Base-by-base conservation (phyloP, 2,797 vertebrate genomes). In the Capromys pilorides region DNA sequence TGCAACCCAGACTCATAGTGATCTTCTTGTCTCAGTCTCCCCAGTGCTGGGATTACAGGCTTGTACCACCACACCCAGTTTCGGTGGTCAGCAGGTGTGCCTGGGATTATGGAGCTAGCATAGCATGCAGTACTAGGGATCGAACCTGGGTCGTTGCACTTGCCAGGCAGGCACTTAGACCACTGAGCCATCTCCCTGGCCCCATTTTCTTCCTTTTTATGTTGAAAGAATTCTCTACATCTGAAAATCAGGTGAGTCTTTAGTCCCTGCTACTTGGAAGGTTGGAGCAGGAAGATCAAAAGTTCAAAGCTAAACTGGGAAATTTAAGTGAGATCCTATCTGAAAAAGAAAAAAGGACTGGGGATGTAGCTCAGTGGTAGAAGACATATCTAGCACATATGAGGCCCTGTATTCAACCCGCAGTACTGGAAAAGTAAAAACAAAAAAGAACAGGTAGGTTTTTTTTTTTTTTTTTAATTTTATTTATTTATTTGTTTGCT, bases 181-280 rank as follows among this genome's bases (percentile, higher is more conserved):
- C 54, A 57, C 54, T 57, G 54, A 57, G 54, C 54, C 18, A 57
- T 57, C 54, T 18, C 18, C 54, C 14, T 57, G 54, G 54, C 54
- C 54, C 54, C 54, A 39, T 94, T 96, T 96, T 83, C 31, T 51
- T 88, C 11, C 36, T 92, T 96, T 90, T 79, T 82, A 57, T 81
- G n/a, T 71, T 86, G 86, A 85, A 77, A 92, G 49, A 84, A 16
- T 92, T 94, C 36, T 95, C 41, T 85, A 91, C 73, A 69, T 84
- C n/a, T 95, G 69, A 93, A 94, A 95, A 75, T 78, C 51, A 69
- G 49, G 64, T 84, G 88, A 39, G 45, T 14, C 33, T 51, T 8
- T 78, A 78, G 33, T 79, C 18, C 31, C 31, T 45, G 77, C 16
- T 51, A 11, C 49, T 79, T 79, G 45, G 75, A 78, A 78, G 7